Conservation (phyloP, 2,888 invertebrate species). For the Meghimatium bilineatum region DNA sequence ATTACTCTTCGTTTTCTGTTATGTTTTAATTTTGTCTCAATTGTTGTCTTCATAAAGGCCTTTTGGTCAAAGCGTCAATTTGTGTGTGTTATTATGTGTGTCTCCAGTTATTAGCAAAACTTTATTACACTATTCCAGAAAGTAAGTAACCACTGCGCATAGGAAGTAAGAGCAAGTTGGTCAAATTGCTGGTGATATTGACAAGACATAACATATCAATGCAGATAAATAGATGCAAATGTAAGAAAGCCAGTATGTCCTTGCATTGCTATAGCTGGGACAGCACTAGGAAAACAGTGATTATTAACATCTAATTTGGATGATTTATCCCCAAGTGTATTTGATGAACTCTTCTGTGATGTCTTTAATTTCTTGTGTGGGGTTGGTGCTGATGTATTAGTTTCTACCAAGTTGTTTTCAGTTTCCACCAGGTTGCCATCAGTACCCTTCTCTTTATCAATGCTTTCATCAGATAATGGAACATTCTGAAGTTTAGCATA, state of each 20-base stretch:
- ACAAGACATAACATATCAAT: conserved; percentile 22
- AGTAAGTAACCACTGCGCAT: too few relatives aligned
- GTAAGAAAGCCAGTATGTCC: conserved; percentile 98
- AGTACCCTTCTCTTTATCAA: conserved; percentile 24
- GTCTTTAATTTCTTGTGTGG: conserved; percentile 1
- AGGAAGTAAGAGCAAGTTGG: too few relatives aligned
- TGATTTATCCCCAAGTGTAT: conserved; percentile 58
- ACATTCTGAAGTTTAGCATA: conserved; percentile 67
- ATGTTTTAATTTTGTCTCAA: too few relatives aligned
- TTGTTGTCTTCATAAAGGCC: too few relatives aligned
- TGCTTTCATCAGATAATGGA: conserved; percentile 57
- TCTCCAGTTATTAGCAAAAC: too few relatives aligned
- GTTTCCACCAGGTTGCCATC: too few relatives aligned
- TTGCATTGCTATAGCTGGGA: conserved; percentile 85
- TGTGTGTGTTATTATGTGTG: too few relatives aligned
- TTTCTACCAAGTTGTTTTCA: conserved; percentile 12
- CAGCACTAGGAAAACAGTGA: conserved; percentile 79
- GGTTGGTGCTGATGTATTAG: not conserved
- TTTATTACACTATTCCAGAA: too few relatives aligned
- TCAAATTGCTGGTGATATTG: too few relatives aligned
- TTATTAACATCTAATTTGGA: conserved; percentile 56
- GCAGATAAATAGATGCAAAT: conserved; percentile 87
- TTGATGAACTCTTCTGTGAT: not conserved
- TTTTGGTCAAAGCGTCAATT: too few relatives aligned
- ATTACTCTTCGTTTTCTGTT: too few relatives aligned